phyloP scores from a whole-genome alignment of 2,888 invertebrate genomes.

The Drosophila nr. medialis region DNA sequence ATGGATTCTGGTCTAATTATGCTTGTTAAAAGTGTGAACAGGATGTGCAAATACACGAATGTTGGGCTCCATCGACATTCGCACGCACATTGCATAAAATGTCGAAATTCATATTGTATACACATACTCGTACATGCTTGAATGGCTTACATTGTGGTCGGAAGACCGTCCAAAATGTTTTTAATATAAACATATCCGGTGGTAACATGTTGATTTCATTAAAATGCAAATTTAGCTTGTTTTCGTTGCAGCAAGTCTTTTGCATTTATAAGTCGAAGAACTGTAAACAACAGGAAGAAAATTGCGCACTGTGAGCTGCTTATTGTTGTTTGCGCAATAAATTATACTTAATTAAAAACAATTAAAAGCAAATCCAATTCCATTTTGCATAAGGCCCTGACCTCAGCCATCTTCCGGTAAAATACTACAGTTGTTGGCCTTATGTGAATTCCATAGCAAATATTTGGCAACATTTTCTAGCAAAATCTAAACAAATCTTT shows the following conservation, averaged over 20 bases:
- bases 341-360: constrained; percentile 82
- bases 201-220: constrained; percentile 55
- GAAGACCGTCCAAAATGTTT: not conserved
- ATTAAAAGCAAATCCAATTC: constrained; percentile 80
- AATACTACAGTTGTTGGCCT: constrained; percentile 9
- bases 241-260: constrained; percentile 15
- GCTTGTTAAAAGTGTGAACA: not conserved
- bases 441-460: constrained; percentile 60
- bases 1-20: not conserved
- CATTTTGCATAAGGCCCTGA: constrained; percentile 45
- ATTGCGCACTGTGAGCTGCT: constrained; percentile 51
- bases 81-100: not conserved
- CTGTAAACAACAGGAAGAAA: constrained; percentile 14
- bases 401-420: constrained; percentile 19
- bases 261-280: constrained; percentile 28
- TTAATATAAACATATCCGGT: constrained; percentile 36
- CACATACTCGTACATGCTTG: not conserved
- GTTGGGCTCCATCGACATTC: not conserved
- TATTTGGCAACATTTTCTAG: constrained; percentile 65
- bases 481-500: constrained; percentile 73
- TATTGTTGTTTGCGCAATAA: constrained; percentile 74
- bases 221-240: constrained; percentile 59
- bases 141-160: not conserved
- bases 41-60: not conserved
- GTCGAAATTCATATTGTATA: not conserved